Conservation (phyloP, 2,113 vertebrate genomes). For the Mirounga angustirostris region DNA sequence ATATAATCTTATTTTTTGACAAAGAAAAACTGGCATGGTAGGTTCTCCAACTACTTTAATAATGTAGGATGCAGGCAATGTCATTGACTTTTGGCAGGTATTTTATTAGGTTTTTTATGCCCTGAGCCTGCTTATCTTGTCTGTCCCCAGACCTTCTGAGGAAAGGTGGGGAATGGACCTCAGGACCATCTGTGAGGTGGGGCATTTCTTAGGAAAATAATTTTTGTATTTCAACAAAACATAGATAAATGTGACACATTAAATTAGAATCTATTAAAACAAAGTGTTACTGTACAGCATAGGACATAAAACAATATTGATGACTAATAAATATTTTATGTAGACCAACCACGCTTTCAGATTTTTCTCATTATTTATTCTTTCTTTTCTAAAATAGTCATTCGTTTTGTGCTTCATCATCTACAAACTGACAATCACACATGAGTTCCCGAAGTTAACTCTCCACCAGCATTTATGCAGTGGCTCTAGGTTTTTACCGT, state of each 20-base stretch:
- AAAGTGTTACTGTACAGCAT: background rate
- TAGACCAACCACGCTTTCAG: background rate
- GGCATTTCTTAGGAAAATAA: constrained; percentile 31
- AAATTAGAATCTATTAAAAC: constrained; percentile 36
- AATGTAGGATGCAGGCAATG: background rate
- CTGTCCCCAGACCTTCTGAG: background rate
- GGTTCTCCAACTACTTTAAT: background rate
- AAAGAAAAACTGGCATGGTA: constrained; percentile 33
- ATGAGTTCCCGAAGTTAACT: background rate
- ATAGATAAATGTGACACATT: background rate
- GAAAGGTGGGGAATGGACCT: background rate
- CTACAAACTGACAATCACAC: background rate
- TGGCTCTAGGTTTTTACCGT: background rate
- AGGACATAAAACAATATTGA: background rate
- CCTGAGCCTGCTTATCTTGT: background rate
- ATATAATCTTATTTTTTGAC: constrained; percentile 47
- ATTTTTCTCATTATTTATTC: background rate
- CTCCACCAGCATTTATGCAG: background rate
- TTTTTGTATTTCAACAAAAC: constrained; percentile 51
- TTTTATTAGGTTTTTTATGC: background rate
- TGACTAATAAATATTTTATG: constrained; percentile 39
- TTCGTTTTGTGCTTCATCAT: background rate
- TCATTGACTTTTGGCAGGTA: background rate
- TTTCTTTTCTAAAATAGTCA: background rate
- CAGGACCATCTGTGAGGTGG: background rate